Evolutionary conservation across 2,113 vertebrate species (phyloP).

Genomic region (Pterophyllum scalare): DNA sequence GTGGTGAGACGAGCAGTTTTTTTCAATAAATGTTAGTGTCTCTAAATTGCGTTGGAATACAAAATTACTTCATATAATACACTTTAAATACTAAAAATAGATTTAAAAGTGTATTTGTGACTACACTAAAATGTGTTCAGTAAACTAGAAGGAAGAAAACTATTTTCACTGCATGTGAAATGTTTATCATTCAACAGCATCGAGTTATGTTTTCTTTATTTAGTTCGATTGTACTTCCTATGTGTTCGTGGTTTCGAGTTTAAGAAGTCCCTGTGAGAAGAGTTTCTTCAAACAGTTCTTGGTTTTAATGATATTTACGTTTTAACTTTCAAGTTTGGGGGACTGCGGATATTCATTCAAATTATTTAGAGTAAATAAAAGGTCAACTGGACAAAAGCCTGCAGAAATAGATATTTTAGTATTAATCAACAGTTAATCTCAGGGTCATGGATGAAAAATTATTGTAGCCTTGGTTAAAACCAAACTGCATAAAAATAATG

Average conservation of each 20-base stretch:
- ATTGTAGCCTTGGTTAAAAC: rapidly evolving
- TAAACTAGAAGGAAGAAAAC: not conserved
- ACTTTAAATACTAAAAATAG: rapidly evolving
- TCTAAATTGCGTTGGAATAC: rapidly evolving
- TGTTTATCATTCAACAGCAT: not conserved
- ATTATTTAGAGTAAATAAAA: not conserved
- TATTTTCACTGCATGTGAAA: not conserved
- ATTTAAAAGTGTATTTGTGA: not conserved
- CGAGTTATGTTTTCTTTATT: not conserved
- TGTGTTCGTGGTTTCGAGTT: not conserved
- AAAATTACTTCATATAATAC: rapidly evolving
- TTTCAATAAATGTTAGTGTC: not conserved
- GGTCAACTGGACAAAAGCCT: rapidly evolving
- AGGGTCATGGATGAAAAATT: not conserved
- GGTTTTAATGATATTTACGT: not conserved
- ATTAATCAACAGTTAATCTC: rapidly evolving
- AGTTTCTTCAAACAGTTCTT: not conserved
- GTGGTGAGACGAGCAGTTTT: not conserved
- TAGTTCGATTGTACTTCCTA: not conserved
- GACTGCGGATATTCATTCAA: not conserved
- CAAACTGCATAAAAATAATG: not conserved
- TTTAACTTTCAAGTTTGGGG: rapidly evolving
- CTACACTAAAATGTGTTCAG: not conserved
- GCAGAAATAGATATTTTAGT: not conserved
- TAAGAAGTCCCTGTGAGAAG: not conserved